Conservation (phyloP, 2,888 invertebrate genomes). For the Stenoptilia bipunctidactyla region DNA sequence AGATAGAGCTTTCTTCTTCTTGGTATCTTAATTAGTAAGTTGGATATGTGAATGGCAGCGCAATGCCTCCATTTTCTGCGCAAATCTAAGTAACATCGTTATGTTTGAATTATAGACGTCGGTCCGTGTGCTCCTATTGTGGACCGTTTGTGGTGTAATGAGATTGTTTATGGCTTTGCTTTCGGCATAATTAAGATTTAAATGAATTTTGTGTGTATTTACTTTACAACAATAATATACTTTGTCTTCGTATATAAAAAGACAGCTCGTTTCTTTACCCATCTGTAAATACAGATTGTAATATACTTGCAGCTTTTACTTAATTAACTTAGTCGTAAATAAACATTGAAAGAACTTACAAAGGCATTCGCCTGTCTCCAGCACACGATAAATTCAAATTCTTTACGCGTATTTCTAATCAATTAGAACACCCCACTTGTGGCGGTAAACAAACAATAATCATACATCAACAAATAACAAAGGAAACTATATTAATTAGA, state of each 20-base stretch:
- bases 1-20: constrained; percentile 65
- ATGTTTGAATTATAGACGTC: constrained; percentile 61
- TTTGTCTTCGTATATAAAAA: no score
- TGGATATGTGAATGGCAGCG: constrained; percentile 69
- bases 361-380: no score
- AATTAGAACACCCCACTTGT: not conserved
- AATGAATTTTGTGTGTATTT: no score
- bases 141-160: no score
- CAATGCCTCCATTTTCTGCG: constrained; percentile 52
- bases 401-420: not conserved
- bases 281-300: no score
- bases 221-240: no score
- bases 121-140: constrained; percentile 20
- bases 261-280: no score
- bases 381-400: no score
- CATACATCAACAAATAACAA: constrained; percentile 41
- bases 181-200: not conserved
- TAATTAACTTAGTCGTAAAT: no score
- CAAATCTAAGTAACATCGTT: constrained; percentile 58
- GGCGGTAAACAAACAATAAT: constrained; percentile 3
- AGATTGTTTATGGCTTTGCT: not conserved
- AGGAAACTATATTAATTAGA: constrained; percentile 57
- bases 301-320: no score
- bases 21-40: constrained; percentile 68
- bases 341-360: no score